These are phyloP conservation scores for Rhimphoctona megacephalus DNA, from an alignment of 2,888 invertebrate species.

Conservation along the genomic window DNA sequence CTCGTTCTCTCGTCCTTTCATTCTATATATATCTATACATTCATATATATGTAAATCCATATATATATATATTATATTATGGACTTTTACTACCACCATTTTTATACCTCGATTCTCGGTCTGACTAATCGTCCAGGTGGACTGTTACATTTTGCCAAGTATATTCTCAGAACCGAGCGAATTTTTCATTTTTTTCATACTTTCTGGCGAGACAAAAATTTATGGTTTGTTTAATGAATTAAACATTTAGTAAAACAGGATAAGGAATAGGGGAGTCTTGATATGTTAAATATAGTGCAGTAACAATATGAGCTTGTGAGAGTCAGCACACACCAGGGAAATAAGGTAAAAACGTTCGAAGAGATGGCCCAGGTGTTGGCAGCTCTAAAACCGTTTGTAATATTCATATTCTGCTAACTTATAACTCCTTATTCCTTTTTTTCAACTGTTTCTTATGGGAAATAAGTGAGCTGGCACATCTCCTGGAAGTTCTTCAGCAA, in stretches of 20 bases:
- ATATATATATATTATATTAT: not conserved
- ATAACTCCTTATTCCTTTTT: slow-evolving; percentile 53
- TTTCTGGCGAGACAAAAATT: slow-evolving; percentile 50
- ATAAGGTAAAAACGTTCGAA: slow-evolving; percentile 69
- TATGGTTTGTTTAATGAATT: slow-evolving; percentile 77
- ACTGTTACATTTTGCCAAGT: not conserved
- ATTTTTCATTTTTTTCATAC: not conserved
- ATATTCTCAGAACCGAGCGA: not conserved
- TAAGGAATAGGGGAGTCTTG: slow-evolving; percentile 28
- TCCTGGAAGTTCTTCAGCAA: slow-evolving; percentile 51
- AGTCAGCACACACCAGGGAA: slow-evolving; percentile 72
- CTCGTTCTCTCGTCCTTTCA: not conserved
- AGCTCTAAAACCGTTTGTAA: slow-evolving; percentile 41
- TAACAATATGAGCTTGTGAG: slow-evolving; percentile 39
- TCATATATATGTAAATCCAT: not conserved
- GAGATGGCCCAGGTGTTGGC: slow-evolving; percentile 58
- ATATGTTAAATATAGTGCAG: not conserved
- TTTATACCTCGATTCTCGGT: slow-evolving; percentile 6
- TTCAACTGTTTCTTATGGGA: not conserved
- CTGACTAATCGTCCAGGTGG: not conserved
- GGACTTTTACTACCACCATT: not conserved
- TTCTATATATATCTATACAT: not conserved
- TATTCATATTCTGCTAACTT: slow-evolving; percentile 48
- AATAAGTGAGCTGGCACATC: slow-evolving; percentile 6
- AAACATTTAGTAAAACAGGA: slow-evolving; percentile 67